Evolutionary conservation across 2,888 invertebrate genomes (phyloP), one percentile per base, ranked within the genome.

Genomic region (Drosophila mettleri): DNA sequence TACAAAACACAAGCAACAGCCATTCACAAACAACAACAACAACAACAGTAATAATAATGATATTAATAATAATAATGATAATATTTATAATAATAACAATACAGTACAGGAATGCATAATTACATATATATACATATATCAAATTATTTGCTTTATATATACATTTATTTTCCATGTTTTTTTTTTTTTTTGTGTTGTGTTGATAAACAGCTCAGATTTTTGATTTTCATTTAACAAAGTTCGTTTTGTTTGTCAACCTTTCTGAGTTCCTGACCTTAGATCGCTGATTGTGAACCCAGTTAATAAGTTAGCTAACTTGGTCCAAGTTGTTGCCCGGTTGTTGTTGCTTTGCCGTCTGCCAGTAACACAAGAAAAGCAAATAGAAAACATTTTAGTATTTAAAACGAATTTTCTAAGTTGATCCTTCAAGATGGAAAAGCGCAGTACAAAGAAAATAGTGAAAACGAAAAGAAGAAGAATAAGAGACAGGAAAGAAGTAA

Each of bases 121-220:
- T 66, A 73, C 49, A 54, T 60, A 61, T 70, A 71, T 60, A 77
- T 77, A 72, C 33, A 72, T 71, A 77, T 70, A 63, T 58, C 16
- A 52, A 66, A 64, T 76, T 43, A 71, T 58, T 68, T 54, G 49
- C 33, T 75, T 53, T 53, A 24, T 38, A 8, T 2, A 3, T 12
- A n/a, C n/a, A 18, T 46, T 27, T n/a, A 12, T 8, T 16, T 27
- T n/a, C 0, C 2, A 1, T 12, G 2, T 3, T 46, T 1, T 27
- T 24, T 27, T 27, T 38, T 18, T 16, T n/a, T 24, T 43, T 27
- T 27, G n/a, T 52, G n/a, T n/a, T n/a, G n/a, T 27, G 31, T 43
- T 49, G 53, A 49, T 36, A 16, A 34, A 61, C 51, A 75, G 71
- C 70, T 43, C 48, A 53, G 53, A 16, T 70, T 71, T 51, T 0